A percentile compares a stretch with the other conserved stretches of the same genome.
Conservation (phyloP, 2,888 invertebrate species). For the Carabus problematicus region DNA sequence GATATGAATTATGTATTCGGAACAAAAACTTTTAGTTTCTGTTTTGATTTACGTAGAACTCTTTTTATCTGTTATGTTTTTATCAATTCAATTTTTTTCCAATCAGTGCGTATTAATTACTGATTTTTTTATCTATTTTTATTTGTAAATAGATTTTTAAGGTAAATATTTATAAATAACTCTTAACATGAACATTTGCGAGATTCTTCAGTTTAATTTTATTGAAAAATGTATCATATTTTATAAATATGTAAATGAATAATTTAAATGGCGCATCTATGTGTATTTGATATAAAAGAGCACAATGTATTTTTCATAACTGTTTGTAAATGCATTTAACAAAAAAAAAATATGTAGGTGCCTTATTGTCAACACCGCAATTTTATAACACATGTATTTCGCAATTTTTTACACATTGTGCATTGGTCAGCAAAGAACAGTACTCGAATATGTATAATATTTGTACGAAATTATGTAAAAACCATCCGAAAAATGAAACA, state of each 20-base stretch:
- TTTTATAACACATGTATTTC: constrained; percentile 20
- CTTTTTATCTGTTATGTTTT: constrained; percentile 13
- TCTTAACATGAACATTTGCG: constrained; percentile 5
- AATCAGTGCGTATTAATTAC: too few relatives aligned
- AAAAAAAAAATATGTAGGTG: constrained; percentile 29
- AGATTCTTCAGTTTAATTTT: too few relatives aligned
- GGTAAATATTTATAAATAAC: constrained; percentile 25
- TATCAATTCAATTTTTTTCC: background rate
- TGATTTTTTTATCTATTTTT: constrained; percentile 25
- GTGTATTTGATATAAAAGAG: constrained; percentile 3
- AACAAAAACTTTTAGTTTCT: constrained; percentile 24
- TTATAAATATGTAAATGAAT: too few relatives aligned
- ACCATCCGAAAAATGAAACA: too few relatives aligned
- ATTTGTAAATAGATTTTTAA: constrained; percentile 32
- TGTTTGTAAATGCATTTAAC: constrained; percentile 20
- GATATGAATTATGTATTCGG: background rate
- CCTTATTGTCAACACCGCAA: constrained; percentile 31
- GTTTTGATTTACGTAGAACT: constrained; percentile 27
- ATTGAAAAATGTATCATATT: too few relatives aligned
- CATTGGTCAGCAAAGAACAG: constrained; percentile 12
- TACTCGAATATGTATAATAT: too few relatives aligned
- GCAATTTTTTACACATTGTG: constrained; percentile 25
- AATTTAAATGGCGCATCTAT: background rate
- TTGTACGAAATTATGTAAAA: too few relatives aligned
- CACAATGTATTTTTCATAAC: constrained; percentile 7